Conservation (phyloP, 2,888 invertebrate species). For the Drosophila koepferae region DNA sequence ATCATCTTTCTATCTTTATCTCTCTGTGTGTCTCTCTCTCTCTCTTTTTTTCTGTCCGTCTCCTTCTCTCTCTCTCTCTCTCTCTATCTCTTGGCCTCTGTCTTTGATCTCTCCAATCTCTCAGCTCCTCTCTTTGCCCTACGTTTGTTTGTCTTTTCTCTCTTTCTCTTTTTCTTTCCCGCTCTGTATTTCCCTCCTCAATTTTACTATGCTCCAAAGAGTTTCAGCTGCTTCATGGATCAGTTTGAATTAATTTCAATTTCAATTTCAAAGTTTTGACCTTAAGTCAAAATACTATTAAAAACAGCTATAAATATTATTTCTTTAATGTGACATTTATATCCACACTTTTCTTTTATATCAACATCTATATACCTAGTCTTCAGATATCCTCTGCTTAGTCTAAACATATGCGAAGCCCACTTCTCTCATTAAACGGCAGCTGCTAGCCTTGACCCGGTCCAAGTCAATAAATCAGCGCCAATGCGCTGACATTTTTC, state of each 20-base stretch:
- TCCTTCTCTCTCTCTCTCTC: too few species aligned
- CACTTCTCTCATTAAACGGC: constrained; percentile 16
- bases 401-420: not conserved
- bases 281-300: not conserved
- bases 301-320: constrained; percentile 2
- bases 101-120: too few species aligned
- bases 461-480: constrained; percentile 68
- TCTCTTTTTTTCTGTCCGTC: too few species aligned
- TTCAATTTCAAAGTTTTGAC: not conserved
- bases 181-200: not conserved
- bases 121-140: too few species aligned
- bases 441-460: constrained; percentile 67
- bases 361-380: not conserved
- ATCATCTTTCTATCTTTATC: too few species aligned
- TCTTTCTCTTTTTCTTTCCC: not conserved
- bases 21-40: too few species aligned
- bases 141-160: not conserved
- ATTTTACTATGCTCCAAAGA: not conserved
- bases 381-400: constrained; percentile 1
- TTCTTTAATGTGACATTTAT: not conserved
- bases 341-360: not conserved
- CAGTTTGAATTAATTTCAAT: not conserved
- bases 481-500: constrained; percentile 56
- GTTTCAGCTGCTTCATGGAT: not conserved
- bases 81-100: too few species aligned